These are phyloP conservation scores for Lampris incognitus DNA, from an alignment of 2,113 vertebrate species.

Conservation along the genomic window DNA sequence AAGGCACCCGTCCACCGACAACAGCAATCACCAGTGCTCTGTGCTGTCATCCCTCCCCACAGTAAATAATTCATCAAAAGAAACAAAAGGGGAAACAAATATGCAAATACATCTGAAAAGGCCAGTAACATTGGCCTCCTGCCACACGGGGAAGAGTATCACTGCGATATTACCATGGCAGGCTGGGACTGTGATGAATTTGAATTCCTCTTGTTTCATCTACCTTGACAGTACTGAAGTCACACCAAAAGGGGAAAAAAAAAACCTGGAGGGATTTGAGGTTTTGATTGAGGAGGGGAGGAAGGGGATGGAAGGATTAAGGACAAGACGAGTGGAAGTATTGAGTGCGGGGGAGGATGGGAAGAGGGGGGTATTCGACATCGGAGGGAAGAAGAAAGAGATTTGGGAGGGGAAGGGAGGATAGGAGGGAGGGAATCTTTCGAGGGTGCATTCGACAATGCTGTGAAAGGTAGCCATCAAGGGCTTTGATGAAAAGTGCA, in stretches of 20 bases:
- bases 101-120: slow-evolving; percentile 77
- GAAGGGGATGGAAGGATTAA: slow-evolving; percentile 66
- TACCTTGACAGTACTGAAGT: slow-evolving; percentile 76
- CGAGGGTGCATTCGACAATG: slow-evolving; percentile 77
- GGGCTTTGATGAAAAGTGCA: slow-evolving; percentile 82
- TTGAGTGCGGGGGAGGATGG: slow-evolving; percentile 48
- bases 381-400: slow-evolving; percentile 40
- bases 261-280: slow-evolving; percentile 75
- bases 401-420: slow-evolving; percentile 66
- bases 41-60: slow-evolving; percentile 66
- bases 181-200: slow-evolving; percentile 76
- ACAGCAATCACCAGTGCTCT: slow-evolving; percentile 75
- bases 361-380: slow-evolving; percentile 1
- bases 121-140: slow-evolving; percentile 62
- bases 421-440: slow-evolving; percentile 75
- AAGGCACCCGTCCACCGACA: slow-evolving; percentile 60
- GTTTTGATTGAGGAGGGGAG: slow-evolving; percentile 73
- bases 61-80: slow-evolving; percentile 82
- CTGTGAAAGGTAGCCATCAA: slow-evolving; percentile 82
- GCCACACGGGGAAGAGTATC: slow-evolving; percentile 68
- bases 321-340: slow-evolving; percentile 73
- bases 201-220: slow-evolving; percentile 79
- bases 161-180: slow-evolving; percentile 68
- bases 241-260: slow-evolving; percentile 39
- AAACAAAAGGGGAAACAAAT: slow-evolving; percentile 79